These are phyloP conservation scores for Hirtodrosophila duncani DNA, from an alignment of 2,888 invertebrate genomes.

Conservation along the genomic window DNA sequence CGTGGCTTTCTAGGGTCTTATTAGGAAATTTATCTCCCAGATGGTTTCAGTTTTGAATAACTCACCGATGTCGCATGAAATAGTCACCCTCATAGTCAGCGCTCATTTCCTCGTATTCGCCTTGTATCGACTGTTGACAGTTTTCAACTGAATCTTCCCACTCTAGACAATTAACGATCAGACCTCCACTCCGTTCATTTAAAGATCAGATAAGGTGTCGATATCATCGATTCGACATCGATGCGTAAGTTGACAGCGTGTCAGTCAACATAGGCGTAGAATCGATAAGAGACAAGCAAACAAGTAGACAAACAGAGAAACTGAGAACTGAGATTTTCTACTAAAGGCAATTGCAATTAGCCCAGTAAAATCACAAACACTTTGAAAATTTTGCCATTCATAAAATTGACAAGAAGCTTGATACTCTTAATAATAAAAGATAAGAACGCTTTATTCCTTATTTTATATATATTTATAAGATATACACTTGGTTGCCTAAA, in stretches of 20 bases:
- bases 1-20: conserved; percentile 45
- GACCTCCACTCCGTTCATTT: conserved; percentile 2
- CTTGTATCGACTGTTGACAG: conserved; percentile 18
- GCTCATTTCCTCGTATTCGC: too few relatives aligned
- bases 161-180: conserved; percentile 26
- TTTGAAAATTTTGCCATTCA: too few relatives aligned
- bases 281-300: too few relatives aligned
- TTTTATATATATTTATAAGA: too few relatives aligned
- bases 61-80: conserved; percentile 48
- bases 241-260: conserved; percentile 57
- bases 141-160: conserved; percentile 43
- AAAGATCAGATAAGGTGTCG: conserved; percentile 31
- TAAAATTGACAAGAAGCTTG: too few relatives aligned
- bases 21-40: neutral
- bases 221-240: conserved; percentile 27
- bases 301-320: too few relatives aligned
- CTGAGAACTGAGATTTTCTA: too few relatives aligned
- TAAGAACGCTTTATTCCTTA: too few relatives aligned
- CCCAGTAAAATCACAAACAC: too few relatives aligned
- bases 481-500: too few relatives aligned
- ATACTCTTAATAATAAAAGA: too few relatives aligned
- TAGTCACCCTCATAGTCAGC: conserved; percentile 59
- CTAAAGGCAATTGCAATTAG: too few relatives aligned
- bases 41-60: neutral
- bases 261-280: conserved; percentile 51